Base-by-base conservation (phyloP, 2,797 vertebrate genomes). In the Pseudomugil tenellus region DNA sequence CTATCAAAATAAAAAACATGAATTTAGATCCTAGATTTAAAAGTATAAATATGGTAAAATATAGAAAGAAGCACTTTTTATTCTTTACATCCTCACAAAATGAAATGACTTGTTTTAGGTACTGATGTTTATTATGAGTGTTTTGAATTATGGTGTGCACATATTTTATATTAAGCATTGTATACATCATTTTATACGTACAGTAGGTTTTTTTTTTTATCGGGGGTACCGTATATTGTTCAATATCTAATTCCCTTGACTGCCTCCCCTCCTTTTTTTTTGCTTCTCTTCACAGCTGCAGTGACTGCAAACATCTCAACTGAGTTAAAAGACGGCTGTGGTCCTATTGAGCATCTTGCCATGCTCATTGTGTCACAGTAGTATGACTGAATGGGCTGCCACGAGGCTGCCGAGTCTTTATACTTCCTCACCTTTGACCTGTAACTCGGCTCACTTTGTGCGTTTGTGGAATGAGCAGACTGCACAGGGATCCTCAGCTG, bases 381-480 rank as follows among this genome's bases (percentile, higher is more conserved):
- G 37, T 59, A 51, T 56, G 80, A 81, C 59, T 89, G 72, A 90
- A 86, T 75, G 58, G 58, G 62, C 37, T 77, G 85, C 80, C 90
- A 90, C 72, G 73, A 89, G 90, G 70, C 89, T 78, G 28, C 7
- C 1, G 41, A 69, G 74, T 67, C 72, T 68, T 41, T 75, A 72
- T 70, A 67, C 53, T 59, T 60, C 65, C 41, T 79, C 63, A 91
- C 89, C 90, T 89, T 81, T 91, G 84, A 89, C 86, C 91, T 77
- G 74, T 70, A 65, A 86, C 87, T 82, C 80, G 64, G 76, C 41
- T 69, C 63, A 48, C 67, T 76, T 19, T 70, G 71, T 58, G 56
- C 71, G 58, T 61, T 32, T 54, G 61, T 58, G 34, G 66, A 84
- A 66, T 43, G 56, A 72, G 64, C 43, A 70, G 72, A 66, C 72